Evolutionary conservation across 2,888 invertebrate species (phyloP).

Genomic region (Heteromurus nitidus): DNA sequence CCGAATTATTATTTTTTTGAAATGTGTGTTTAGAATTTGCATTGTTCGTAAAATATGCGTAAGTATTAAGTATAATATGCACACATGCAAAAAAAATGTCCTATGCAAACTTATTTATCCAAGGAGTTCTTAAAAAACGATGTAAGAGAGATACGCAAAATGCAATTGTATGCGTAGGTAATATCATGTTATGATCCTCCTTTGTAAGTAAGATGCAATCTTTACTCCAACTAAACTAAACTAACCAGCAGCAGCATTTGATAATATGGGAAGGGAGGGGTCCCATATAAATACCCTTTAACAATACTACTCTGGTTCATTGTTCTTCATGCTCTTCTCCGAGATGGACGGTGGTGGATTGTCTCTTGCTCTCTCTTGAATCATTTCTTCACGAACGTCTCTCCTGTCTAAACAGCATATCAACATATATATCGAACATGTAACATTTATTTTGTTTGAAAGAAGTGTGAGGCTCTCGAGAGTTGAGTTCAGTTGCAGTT

Average conservation of each 20-base stretch:
- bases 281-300: slow-evolving; percentile 70
- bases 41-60: background rate
- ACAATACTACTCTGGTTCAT: slow-evolving; percentile 68
- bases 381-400: no score
- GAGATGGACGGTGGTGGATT: slow-evolving; percentile 34
- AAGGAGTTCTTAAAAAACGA: no score
- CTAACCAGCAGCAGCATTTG: slow-evolving; percentile 34
- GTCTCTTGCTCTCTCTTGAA: slow-evolving; percentile 34
- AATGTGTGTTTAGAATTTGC: background rate
- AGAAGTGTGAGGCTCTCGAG: background rate
- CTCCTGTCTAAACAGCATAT: no score
- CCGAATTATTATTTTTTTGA: background rate
- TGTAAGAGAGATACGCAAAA: no score
- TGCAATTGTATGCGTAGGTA: no score
- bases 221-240: no score
- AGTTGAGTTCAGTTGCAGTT: background rate
- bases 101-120: no score
- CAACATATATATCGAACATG: background rate
- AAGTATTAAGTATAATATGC: background rate
- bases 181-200: no score
- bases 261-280: slow-evolving; percentile 67
- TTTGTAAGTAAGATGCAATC: slow-evolving; percentile 50
- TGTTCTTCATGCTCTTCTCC: slow-evolving; percentile 65
- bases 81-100: background rate
- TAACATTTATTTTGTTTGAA: background rate